These are phyloP conservation scores for Zeugodacus cucurbitae DNA, from an alignment of 1,140 invertebrate species.

Conservation along the genomic window DNA sequence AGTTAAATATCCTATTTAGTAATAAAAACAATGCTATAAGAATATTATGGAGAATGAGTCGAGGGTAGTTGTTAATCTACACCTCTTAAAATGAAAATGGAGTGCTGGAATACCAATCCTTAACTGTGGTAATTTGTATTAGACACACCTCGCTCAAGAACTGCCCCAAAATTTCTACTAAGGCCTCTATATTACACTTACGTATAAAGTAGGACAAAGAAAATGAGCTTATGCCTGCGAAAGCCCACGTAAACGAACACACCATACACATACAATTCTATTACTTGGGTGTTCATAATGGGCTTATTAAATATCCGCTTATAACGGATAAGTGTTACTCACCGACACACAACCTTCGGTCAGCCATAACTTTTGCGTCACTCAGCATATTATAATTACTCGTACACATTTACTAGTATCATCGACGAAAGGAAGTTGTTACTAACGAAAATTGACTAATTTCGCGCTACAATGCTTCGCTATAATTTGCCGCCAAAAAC, in stretches of 20 bases:
- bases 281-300: no score
- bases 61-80: not conserved
- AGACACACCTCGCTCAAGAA: not conserved
- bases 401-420: no score
- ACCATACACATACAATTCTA: not conserved
- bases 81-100: not conserved
- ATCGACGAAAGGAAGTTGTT: not conserved
- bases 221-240: no score
- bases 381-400: not conserved
- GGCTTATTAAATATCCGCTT: not conserved
- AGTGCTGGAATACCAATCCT: not conserved
- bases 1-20: no score
- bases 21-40: no score
- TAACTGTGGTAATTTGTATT: not conserved
- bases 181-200: not conserved
- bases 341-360: no score
- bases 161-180: not conserved
- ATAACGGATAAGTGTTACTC: not conserved
- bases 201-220: not conserved
- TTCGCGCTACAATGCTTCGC: not conserved
- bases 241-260: not conserved
- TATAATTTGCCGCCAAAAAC: conserved; percentile 17
- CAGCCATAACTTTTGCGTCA: not conserved
- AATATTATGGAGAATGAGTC: no score
- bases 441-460: not conserved